Evolutionary conservation across 2,113 vertebrate species (phyloP).

Genomic region (Osmerus mordax): DNA sequence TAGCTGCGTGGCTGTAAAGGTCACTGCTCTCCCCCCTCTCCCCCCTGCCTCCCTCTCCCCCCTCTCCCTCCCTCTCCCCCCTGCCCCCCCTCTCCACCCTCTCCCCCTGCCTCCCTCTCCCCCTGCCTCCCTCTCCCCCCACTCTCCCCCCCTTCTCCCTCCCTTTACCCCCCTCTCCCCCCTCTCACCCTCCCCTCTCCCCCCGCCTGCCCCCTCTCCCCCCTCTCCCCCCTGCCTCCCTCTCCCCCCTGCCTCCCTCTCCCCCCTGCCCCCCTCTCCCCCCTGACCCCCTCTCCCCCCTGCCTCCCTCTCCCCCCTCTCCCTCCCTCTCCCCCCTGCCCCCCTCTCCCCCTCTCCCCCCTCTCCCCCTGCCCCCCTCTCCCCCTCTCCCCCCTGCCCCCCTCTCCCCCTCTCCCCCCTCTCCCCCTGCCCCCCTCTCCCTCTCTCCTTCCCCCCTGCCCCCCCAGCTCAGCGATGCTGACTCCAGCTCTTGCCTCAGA

Average conservation of each 20-base stretch:
- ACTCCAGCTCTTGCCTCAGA: slow-evolving; percentile 21
- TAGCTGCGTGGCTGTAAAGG: slow-evolving; percentile 41
- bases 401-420: not conserved
- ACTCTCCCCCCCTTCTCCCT: not conserved
- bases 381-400: not conserved
- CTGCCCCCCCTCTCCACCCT: not conserved
- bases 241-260: not conserved
- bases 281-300: too few relatives aligned
- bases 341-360: too few relatives aligned
- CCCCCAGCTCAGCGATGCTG: too few relatives aligned
- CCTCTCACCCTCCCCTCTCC: not conserved
- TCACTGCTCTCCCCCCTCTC: not conserved
- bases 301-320: too few relatives aligned
- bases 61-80: not conserved
- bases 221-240: not conserved
- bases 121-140: not conserved
- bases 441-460: too few relatives aligned
- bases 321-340: too few relatives aligned
- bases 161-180: not conserved
- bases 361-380: not conserved
- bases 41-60: not conserved
- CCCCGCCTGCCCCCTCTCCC: not conserved
- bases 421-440: not conserved
- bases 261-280: not conserved
- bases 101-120: not conserved